These are phyloP conservation scores for Prosapia bicincta DNA, from an alignment of 2,888 invertebrate species.

Conservation along the genomic window DNA sequence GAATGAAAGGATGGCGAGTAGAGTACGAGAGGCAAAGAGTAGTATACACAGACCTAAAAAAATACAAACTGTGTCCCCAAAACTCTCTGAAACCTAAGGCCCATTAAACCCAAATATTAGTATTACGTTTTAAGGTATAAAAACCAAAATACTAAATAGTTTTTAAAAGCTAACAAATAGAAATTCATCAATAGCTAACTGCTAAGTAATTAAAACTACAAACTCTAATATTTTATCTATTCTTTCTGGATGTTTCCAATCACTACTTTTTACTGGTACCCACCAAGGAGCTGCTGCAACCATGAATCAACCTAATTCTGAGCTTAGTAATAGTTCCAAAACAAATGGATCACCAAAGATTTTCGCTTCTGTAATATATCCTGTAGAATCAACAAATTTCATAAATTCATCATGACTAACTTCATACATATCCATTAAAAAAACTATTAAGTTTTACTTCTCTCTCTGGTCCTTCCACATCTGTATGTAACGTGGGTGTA, in stretches of 20 bases:
- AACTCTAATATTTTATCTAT: too few relatives aligned
- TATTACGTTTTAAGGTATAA: too few relatives aligned
- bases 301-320: conserved; percentile 61
- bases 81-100: too few relatives aligned
- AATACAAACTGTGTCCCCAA: too few relatives aligned
- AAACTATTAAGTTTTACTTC: conserved; percentile 59
- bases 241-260: conserved; percentile 83
- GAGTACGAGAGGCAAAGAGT: too few relatives aligned
- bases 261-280: conserved; percentile 78
- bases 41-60: too few relatives aligned
- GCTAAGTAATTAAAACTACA: too few relatives aligned
- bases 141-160: too few relatives aligned
- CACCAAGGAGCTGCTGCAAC: conserved; percentile 88
- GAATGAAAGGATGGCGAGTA: too few relatives aligned
- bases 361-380: conserved; percentile 86
- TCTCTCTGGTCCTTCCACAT: conserved; percentile 77
- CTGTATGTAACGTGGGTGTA: conserved; percentile 69
- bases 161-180: too few relatives aligned
- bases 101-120: too few relatives aligned
- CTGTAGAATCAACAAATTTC: conserved; percentile 65
- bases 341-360: conserved; percentile 90
- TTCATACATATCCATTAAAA: conserved; percentile 79
- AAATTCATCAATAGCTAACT: too few relatives aligned
- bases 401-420: conserved; percentile 81
- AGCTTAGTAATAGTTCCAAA: conserved; percentile 71